These are phyloP conservation scores for Amphiprion clarkii DNA, from an alignment of 2,797 vertebrate genomes.

Conservation along the genomic window DNA sequence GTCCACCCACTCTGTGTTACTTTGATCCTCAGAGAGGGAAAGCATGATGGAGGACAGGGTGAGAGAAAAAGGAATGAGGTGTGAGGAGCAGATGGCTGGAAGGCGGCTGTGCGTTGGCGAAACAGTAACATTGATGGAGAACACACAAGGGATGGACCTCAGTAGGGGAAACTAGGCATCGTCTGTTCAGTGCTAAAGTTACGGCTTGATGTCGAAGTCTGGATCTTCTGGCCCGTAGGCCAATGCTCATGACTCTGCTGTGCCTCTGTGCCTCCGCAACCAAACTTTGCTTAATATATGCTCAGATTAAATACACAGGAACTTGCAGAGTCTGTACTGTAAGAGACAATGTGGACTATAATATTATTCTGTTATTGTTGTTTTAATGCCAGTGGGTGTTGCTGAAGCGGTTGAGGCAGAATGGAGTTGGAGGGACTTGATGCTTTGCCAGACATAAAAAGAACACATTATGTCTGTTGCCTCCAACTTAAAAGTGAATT, in stretches of 20 bases:
- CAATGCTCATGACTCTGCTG: conserved; percentile 37
- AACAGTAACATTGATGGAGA: conserved; percentile 83
- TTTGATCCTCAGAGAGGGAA: conserved; percentile 80
- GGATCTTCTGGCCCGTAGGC: conserved; percentile 55
- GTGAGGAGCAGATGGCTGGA: conserved; percentile 86
- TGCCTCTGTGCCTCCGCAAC: conserved; percentile 25
- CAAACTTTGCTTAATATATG: conserved; percentile 28
- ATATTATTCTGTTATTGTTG: conserved; percentile 37
- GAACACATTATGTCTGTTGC: not conserved
- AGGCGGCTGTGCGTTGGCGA: conserved; percentile 84
- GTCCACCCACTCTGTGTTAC: conserved; percentile 77
- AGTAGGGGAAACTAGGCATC: conserved; percentile 72
- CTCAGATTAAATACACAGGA: conserved; percentile 30
- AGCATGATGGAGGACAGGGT: conserved; percentile 82
- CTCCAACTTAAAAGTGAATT: conserved; percentile 31
- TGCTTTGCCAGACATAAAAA: conserved; percentile 27
- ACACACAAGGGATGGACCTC: conserved; percentile 80
- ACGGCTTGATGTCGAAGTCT: conserved; percentile 70
- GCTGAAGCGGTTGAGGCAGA: conserved; percentile 27
- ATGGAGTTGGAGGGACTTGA: conserved; percentile 12
- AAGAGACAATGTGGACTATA: conserved; percentile 23
- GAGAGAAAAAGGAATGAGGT: conserved; percentile 84
- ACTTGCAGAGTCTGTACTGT: conserved; percentile 9
- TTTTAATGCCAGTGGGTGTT: conserved; percentile 39
- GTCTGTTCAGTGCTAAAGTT: conserved; percentile 81